Conservation (phyloP, 2,797 vertebrate species). For the Discoglossus pictus region DNA sequence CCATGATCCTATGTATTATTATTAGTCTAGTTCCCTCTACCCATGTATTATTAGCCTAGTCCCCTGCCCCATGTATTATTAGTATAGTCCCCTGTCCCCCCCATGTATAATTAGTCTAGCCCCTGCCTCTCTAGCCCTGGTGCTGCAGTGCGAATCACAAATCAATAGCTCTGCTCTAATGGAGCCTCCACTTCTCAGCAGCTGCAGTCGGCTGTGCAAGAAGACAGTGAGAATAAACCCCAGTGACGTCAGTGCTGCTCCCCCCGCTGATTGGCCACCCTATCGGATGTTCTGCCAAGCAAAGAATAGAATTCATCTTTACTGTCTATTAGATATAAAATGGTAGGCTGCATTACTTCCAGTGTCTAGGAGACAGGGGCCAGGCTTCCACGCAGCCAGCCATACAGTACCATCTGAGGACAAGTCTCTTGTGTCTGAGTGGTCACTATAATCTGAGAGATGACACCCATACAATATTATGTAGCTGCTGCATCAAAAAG, state of each 20-base stretch:
- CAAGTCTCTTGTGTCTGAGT: neutral
- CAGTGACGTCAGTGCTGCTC: slow-evolving; percentile 71
- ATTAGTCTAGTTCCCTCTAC: slow-evolving; percentile 38
- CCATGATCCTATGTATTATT: too few species aligned
- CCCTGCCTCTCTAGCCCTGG: slow-evolving; percentile 56
- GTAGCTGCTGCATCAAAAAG: slow-evolving; percentile 25
- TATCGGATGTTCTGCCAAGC: slow-evolving; percentile 80
- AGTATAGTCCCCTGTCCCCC: slow-evolving; percentile 23
- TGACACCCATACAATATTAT: slow-evolving; percentile 15
- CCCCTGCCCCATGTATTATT: too few species aligned
- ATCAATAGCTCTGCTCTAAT: slow-evolving; percentile 73
- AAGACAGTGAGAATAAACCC: slow-evolving; percentile 27
- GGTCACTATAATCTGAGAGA: slow-evolving; percentile 9
- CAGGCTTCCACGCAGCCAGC: slow-evolving; percentile 39
- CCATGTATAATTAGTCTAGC: too few species aligned
- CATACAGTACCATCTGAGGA: slow-evolving; percentile 19
- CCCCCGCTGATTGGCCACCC: slow-evolving; percentile 72
- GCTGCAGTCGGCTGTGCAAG: slow-evolving; percentile 57
- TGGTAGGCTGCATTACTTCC: slow-evolving; percentile 58
- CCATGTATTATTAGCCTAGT: slow-evolving; percentile 18
- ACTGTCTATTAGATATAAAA: slow-evolving; percentile 56
- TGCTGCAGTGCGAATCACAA: slow-evolving; percentile 68
- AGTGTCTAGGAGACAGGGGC: slow-evolving; percentile 55
- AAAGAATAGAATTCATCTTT: slow-evolving; percentile 70
- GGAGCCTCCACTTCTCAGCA: slow-evolving; percentile 62